These are phyloP conservation scores for Tinea semifulvella DNA, from an alignment of 2,888 invertebrate genomes.

Conservation along the genomic window DNA sequence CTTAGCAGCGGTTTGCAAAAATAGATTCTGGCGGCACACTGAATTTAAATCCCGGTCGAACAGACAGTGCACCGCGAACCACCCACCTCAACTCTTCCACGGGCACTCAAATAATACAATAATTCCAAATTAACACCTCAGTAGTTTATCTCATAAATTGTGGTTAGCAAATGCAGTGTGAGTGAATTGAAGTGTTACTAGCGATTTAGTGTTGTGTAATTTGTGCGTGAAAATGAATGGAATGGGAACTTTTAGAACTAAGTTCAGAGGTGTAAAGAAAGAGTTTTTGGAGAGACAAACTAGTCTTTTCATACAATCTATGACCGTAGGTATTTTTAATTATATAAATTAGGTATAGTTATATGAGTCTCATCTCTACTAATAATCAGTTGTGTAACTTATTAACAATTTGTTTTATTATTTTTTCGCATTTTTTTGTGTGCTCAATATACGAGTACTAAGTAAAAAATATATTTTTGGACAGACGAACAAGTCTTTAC, in stretches of 20 bases:
- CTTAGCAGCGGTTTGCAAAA: constrained; percentile 62
- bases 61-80: constrained; percentile 49
- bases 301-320: constrained; percentile 76
- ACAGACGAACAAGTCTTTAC: too few relatives aligned
- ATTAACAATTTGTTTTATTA: too few relatives aligned
- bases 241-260: constrained; percentile 67
- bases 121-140: neutral
- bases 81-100: constrained; percentile 31
- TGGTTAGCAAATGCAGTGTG: neutral
- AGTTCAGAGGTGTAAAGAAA: constrained; percentile 81
- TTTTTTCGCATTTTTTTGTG: too few relatives aligned
- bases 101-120: constrained; percentile 3
- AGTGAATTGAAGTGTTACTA: neutral
- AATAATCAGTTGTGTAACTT: too few relatives aligned
- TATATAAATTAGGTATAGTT: too few relatives aligned
- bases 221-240: constrained; percentile 50
- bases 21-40: constrained; percentile 62
- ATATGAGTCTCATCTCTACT: too few relatives aligned
- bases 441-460: too few relatives aligned
- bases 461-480: too few relatives aligned
- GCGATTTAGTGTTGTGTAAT: constrained; percentile 8
- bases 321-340: constrained; percentile 76
- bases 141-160: neutral
- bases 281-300: constrained; percentile 77
- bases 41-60: constrained; percentile 49